Base-by-base conservation (phyloP, 2,797 vertebrate genomes). In the Sebastes nivosus region DNA sequence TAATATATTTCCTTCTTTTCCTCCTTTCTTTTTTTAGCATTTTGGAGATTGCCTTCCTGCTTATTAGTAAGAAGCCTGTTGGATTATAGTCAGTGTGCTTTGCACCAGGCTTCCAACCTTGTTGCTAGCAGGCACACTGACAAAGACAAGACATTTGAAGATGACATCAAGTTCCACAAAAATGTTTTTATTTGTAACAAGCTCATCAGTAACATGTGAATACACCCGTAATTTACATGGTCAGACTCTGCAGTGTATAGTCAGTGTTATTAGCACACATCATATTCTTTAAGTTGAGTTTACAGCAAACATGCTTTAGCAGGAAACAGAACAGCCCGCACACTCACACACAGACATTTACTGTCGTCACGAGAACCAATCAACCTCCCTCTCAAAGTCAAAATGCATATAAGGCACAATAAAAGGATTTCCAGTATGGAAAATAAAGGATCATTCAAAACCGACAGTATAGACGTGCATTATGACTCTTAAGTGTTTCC, bases 361-460 rank as follows among this genome's bases (percentile, higher is more conserved):
- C 42, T 46, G 13, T 3, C 20, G 18, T 63, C 12, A 38, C 9
- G 27, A 46, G n/a, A 64, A 59, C 34, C 61, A 27, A 63, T 54
- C 13, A 2, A 22, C 46, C 32, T 34, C 2, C 1, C 1, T 77
- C 22, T 59, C 22, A 25, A 61, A 76, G 34, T 52, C 22, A 38
- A 64, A 67, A 88, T 92, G 84, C 90, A 90, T 84, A 84, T 83
- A 86, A 93, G 65, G 85, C 91, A 91, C 73, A 90, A 84, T 46
- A 79, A 1, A 38, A 34, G 38, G 73, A 38, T 92, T 94, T 94
- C 92, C 92, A 93, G n/a, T 94, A 86, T 94, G 92, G 92, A 95
- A 94, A 93, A 88, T 85, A 81, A 61, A 75, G 2, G 2, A 50
- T 18, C 12, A 42, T 63, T 73, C 1, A 34, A 71, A 58, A 29